Percentiles rank a stretch among this genome's conserved stretches.
Conservation (phyloP, 2,113 vertebrate genomes). For the Pelecanus crispus region DNA sequence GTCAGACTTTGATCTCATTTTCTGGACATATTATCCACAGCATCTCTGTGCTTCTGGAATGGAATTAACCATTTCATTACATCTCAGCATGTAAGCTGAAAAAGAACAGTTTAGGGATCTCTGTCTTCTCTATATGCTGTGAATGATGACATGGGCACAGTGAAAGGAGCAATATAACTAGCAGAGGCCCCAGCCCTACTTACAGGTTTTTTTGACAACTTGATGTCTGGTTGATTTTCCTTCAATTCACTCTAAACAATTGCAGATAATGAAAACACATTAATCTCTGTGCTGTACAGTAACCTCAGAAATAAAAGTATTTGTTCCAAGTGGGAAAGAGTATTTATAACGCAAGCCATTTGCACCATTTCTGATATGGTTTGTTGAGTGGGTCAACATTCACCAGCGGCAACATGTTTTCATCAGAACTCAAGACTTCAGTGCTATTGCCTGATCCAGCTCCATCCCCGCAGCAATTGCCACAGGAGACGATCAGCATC, state of each 20-base stretch:
- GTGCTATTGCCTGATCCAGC: neutral
- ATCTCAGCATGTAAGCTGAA: neutral
- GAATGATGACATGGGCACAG: rapidly evolving
- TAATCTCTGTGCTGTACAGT: neutral
- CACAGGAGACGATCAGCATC: neutral
- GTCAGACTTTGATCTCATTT: neutral
- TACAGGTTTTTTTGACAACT: neutral
- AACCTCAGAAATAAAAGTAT: neutral
- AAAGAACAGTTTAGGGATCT: neutral
- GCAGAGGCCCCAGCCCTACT: neutral
- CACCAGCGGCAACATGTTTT: neutral
- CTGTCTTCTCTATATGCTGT: neutral
- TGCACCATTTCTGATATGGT: neutral
- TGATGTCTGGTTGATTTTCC: neutral
- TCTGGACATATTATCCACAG: neutral
- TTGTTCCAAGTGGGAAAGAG: neutral
- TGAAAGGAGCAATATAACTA: neutral
- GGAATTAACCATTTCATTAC: neutral
- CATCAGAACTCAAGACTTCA: neutral
- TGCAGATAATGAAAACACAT: neutral
- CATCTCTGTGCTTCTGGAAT: neutral
- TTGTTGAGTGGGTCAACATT: neutral
- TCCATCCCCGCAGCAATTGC: neutral
- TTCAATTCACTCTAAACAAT: neutral
- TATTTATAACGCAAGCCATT: neutral